Percentiles rank a stretch among this genome's conserved stretches.
Evolutionary conservation across 2,113 vertebrate species (phyloP).

Genomic region (Pangasianodon hypophthalmus): DNA sequence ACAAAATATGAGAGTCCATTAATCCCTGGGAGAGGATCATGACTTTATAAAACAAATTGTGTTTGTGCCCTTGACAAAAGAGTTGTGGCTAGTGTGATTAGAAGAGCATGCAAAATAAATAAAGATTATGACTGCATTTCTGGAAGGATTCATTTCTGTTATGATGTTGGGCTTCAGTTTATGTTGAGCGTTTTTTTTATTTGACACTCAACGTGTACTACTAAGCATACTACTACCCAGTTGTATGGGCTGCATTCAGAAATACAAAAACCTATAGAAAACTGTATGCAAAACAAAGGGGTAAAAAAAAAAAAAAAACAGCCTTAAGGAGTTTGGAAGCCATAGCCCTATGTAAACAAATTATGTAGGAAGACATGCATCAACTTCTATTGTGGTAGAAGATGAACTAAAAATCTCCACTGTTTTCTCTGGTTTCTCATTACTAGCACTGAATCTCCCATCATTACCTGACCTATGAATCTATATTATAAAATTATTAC

Average conservation of each 20-base stretch:
- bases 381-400: background rate
- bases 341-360: background rate
- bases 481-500: too few relatives aligned
- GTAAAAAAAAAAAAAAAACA: background rate
- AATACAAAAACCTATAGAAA: background rate
- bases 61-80: background rate
- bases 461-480: background rate
- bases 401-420: background rate
- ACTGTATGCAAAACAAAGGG: background rate
- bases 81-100: background rate
- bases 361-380: background rate
- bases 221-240: background rate
- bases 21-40: background rate
- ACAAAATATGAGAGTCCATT: background rate
- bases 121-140: background rate
- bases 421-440: background rate
- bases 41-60: background rate
- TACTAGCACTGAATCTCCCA: background rate
- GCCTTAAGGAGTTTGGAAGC: background rate
- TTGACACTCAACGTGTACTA: background rate
- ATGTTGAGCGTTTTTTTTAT: background rate
- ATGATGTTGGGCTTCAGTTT: background rate
- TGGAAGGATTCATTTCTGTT: background rate
- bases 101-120: background rate
- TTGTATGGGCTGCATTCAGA: background rate